These are phyloP conservation scores for Rousettus leschenaultii DNA, from an alignment of 2,113 vertebrate genomes.

Conservation along the genomic window DNA sequence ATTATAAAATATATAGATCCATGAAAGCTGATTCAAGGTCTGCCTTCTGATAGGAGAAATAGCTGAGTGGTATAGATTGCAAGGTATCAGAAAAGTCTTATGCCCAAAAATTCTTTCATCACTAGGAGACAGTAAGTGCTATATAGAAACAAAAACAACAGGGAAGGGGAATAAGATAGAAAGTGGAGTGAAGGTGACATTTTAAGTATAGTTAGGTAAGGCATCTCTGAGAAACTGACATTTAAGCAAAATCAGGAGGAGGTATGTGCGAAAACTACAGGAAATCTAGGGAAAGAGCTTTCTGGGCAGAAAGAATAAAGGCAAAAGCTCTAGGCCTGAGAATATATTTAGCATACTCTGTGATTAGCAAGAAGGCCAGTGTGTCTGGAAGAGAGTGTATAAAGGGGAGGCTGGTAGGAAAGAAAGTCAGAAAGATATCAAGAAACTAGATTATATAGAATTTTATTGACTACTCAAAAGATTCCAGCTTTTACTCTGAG, in stretches of 20 bases:
- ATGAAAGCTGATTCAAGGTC: slow-evolving; percentile 4
- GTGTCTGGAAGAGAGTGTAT: not conserved
- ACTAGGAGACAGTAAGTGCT: not conserved
- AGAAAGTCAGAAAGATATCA: not conserved
- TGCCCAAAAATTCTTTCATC: not conserved
- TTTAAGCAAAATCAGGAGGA: not conserved
- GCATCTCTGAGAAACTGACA: not conserved
- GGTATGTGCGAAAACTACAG: not conserved
- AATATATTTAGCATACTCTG: not conserved
- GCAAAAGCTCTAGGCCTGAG: not conserved
- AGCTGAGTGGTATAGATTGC: not conserved
- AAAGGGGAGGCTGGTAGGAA: not conserved
- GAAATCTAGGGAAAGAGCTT: slow-evolving; percentile 8
- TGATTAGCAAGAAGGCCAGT: not conserved
- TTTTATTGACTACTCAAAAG: not conserved
- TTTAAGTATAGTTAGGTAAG: not conserved
- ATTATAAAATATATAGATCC: not conserved
- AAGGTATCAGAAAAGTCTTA: not conserved
- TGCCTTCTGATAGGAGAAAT: not conserved
- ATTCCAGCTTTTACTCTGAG: not conserved
- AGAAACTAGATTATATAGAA: not conserved
- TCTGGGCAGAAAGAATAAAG: not conserved
- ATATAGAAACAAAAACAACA: not conserved
- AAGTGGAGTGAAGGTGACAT: not conserved
- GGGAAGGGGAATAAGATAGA: not conserved